phyloP scores from a whole-genome alignment of 2,888 invertebrate genomes.

The Rhabditophanes sp. region DNA sequence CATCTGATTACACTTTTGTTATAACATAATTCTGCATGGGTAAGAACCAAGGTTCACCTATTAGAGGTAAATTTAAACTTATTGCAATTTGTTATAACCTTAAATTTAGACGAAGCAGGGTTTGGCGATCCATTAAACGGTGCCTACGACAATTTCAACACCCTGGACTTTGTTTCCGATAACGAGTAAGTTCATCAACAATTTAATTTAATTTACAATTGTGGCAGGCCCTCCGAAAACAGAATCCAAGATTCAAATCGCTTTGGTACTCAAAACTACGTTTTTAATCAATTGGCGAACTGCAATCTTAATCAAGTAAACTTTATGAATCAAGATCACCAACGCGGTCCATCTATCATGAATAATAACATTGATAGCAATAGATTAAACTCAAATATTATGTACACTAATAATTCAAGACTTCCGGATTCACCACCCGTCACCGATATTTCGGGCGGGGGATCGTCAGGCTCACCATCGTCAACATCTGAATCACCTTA shows the following conservation, averaged over 20 bases:
- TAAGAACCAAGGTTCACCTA: constrained; percentile 10
- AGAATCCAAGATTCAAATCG: no score
- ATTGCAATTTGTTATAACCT: constrained; percentile 3
- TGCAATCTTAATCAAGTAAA: no score
- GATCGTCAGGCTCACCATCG: constrained; percentile 31
- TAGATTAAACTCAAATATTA: no score
- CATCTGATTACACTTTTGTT: no score
- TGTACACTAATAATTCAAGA: no score
- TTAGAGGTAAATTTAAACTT: constrained; percentile 8
- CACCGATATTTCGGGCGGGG: constrained; percentile 33
- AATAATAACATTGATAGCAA: no score
- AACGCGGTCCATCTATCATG: no score
- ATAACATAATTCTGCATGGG: constrained; percentile 11
- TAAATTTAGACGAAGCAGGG: constrained; percentile 24
- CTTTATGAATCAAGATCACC: no score
- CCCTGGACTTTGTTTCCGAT: constrained; percentile 36
- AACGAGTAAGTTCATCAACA: constrained; percentile 22
- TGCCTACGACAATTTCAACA: constrained; percentile 37
- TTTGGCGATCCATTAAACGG: constrained; percentile 34
- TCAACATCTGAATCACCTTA: constrained; percentile 34
- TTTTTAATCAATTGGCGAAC: no score
- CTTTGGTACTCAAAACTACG: no score
- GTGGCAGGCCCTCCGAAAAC: no score
- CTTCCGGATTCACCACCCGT: constrained; percentile 41
- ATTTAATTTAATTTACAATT: not conserved